Base-by-base conservation (phyloP, 2,888 invertebrate genomes). In the Leptopilina drosophilae region DNA sequence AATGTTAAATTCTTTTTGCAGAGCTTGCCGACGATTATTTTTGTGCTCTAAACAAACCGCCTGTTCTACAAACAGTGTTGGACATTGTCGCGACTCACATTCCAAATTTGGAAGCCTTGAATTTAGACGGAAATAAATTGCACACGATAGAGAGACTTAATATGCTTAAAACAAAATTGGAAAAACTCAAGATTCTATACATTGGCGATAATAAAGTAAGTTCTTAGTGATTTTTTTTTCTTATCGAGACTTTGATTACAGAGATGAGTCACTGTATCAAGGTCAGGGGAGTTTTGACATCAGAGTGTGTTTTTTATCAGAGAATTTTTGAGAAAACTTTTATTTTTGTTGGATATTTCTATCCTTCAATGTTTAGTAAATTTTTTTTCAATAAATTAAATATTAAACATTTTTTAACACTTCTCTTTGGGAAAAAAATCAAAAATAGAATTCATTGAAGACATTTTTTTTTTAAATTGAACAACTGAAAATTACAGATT, bases 21-120 rank as follows among this genome's bases (percentile, higher is more conserved):
- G 95, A 95, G 86, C 92, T 98, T 69, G 87, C 89, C 33, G 92
- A 93, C 65, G 95, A 96, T 82, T 92, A 95, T 77, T 97, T 96
- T 88, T 95, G 97, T 89, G 95, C 96, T 0, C 91, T 98, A 5
- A 95, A 95, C 86, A 94, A 96, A 46, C 94, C 95, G 0, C 92
- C 94, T 62, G 94, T 97, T 33, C 94, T 97, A 93, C 88, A 94
- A 75, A 93, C 95, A 9, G 96, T 96, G 0, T 92, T 97, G 49
- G 95, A 97, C 80, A 96, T 98, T 49, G 96, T 98, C 64, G 93
- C 94, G 14, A 95, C 96, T 83, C 95, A 97, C 90, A 96, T 98
- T 89, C 97, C 97, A 0, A 95, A 96, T 89, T 92, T 97, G 64
- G 95, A 95, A 88, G 96, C 96, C 0, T 91, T 98, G 7, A 96